Conservation (phyloP, 2,888 invertebrate species). For the Ornithoptera alexandrae region DNA sequence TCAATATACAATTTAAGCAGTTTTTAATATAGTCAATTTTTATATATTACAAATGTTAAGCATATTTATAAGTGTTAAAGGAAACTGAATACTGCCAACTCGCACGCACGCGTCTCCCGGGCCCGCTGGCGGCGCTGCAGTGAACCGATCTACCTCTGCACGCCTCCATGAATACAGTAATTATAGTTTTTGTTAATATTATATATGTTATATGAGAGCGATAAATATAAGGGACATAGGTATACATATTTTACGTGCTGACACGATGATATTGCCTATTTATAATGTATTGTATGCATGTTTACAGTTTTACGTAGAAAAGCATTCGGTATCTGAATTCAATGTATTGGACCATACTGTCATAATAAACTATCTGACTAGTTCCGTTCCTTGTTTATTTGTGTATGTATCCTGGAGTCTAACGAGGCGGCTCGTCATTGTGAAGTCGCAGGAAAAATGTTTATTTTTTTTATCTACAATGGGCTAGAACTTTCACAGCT, state of each 20-base stretch:
- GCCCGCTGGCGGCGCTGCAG: conserved; percentile 42
- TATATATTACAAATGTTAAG: conserved; percentile 27
- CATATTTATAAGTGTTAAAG: conserved; percentile 3
- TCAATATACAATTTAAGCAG: conserved; percentile 4
- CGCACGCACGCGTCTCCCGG: conserved; percentile 14
- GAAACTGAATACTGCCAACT: conserved; percentile 26
- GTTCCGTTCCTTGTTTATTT: conserved; percentile 37
- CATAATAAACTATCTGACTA: conserved; percentile 75
- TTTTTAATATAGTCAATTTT: conserved; percentile 23
- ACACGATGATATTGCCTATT: conserved; percentile 38
- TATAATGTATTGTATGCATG: conserved; percentile 59
- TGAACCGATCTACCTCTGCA: conserved; percentile 75
- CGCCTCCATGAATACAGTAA: conserved; percentile 68
- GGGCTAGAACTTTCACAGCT: no score
- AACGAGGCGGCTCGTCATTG: no score
- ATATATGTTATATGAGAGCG: conserved; percentile 66
- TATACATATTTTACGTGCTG: conserved; percentile 48
- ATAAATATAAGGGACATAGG: conserved; percentile 54
- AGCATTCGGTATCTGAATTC: conserved; percentile 59
- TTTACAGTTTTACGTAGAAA: conserved; percentile 59
- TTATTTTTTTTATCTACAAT: no score
- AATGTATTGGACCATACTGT: conserved; percentile 56
- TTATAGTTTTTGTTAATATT: conserved; percentile 70
- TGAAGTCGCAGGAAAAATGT: no score
- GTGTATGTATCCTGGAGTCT: no score